Conservation (phyloP, 1,140 invertebrate genomes). For the Drosophila chauvacae region DNA sequence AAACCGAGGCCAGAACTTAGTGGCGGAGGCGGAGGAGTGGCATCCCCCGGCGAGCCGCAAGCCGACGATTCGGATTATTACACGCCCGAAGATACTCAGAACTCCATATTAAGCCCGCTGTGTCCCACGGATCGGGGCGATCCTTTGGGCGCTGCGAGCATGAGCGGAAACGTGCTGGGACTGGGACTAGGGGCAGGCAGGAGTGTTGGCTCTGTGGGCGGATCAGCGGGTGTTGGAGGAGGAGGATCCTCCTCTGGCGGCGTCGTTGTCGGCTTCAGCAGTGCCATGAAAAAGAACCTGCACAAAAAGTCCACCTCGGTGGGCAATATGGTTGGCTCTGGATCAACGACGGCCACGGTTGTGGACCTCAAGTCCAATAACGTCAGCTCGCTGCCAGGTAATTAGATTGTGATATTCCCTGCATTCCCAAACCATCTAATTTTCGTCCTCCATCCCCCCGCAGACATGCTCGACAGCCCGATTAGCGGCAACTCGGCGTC, state of each 20-base stretch:
- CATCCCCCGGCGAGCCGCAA: constrained; percentile 27
- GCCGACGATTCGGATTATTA: constrained; percentile 90
- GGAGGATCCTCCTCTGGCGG: constrained; percentile 5
- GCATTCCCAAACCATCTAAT: no score
- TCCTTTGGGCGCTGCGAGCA: constrained; percentile 42
- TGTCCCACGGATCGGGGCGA: constrained; percentile 78
- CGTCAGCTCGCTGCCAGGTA: constrained; percentile 81
- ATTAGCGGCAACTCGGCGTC: constrained; percentile 86
- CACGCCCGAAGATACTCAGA: constrained; percentile 89
- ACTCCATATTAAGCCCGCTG: constrained; percentile 87
- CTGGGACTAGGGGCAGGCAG: constrained; percentile 8
- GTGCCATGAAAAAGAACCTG: constrained; percentile 63
- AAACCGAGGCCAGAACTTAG: constrained; percentile 45
- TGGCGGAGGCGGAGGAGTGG: constrained; percentile 1
- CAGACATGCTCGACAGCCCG: constrained; percentile 87
- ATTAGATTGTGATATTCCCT: not conserved
- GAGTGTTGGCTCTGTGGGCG: constrained; percentile 25
- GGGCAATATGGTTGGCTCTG: constrained; percentile 75
- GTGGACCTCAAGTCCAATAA: constrained; percentile 66
- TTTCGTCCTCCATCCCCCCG: no score
- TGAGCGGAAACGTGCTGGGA: constrained; percentile 1
- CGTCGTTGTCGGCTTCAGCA: constrained; percentile 62
- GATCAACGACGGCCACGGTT: constrained; percentile 15
- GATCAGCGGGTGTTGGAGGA: constrained; percentile 2
- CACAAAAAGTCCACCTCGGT: constrained; percentile 83